Percentiles rank a stretch among this genome's conserved stretches.
phyloP scores from a whole-genome alignment of 2,113 vertebrate species.

The Ammospiza nelsoni region DNA sequence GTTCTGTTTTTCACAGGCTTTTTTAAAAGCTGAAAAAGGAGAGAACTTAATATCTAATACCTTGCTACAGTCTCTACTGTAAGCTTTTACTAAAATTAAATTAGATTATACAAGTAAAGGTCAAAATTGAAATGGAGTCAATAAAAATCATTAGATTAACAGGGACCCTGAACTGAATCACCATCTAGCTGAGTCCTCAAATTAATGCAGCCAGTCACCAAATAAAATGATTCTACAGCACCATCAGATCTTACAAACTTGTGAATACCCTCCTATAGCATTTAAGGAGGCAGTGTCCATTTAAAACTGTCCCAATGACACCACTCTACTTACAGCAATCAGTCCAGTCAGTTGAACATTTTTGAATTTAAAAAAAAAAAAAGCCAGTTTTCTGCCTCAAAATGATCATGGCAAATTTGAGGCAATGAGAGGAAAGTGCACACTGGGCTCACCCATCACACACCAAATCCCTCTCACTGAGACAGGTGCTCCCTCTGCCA shows the following conservation, averaged over 20 bases:
- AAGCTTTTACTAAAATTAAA: background rate
- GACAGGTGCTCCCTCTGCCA: background rate
- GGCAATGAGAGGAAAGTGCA: background rate
- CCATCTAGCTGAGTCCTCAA: background rate
- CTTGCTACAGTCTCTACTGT: background rate
- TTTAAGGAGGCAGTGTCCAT: background rate
- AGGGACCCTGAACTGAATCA: background rate
- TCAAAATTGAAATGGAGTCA: constrained; percentile 9
- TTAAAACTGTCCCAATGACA: background rate
- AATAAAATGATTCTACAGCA: background rate
- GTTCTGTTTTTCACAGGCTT: background rate
- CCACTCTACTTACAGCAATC: background rate
- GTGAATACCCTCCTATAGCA: background rate
- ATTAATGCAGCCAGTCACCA: background rate
- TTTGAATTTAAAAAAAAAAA: background rate
- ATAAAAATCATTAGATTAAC: constrained; percentile 24
- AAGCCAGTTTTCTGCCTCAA: background rate
- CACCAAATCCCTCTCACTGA: background rate
- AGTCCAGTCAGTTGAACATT: background rate
- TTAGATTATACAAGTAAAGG: background rate
- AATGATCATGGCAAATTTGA: background rate
- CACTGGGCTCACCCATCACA: background rate
- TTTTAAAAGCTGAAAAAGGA: background rate
- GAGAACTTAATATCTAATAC: background rate
- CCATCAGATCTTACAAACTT: background rate